Conservation (phyloP, 2,113 vertebrate genomes). For the Tachycineta bicolor region DNA sequence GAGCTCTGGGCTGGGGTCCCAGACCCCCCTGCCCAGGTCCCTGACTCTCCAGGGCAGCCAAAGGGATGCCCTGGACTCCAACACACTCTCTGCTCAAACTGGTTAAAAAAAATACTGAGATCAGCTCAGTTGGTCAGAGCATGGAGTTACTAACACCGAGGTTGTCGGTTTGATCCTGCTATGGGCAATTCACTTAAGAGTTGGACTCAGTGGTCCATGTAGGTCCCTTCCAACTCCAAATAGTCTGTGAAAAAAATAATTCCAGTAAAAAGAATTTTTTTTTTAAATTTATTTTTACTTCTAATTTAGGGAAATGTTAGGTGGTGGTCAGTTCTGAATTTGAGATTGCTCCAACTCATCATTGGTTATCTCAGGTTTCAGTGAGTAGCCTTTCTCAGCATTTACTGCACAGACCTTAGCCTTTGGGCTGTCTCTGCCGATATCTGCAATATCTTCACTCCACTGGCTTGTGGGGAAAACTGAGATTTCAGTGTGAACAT, state of each 20-base stretch:
- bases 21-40: too few species aligned
- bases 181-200: not conserved
- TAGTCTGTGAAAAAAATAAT: not conserved
- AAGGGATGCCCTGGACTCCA: too few species aligned
- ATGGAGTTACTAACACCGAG: too few species aligned
- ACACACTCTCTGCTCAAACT: not conserved
- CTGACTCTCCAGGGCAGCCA: too few species aligned
- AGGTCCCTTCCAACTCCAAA: not conserved
- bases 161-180: fast-evolving
- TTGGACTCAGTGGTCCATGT: not conserved
- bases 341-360: not conserved
- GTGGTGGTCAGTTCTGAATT: not conserved
- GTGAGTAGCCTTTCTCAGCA: not conserved
- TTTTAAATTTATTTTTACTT: not conserved
- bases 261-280: not conserved
- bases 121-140: not conserved
- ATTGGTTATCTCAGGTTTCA: not conserved
- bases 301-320: not conserved
- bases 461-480: not conserved
- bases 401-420: not conserved
- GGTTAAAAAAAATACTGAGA: not conserved
- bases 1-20: too few species aligned
- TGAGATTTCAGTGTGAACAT: not conserved
- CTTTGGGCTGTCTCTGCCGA: not conserved
- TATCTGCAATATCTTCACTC: not conserved